Conservation (phyloP, 2,888 invertebrate species). For the Papilio gigon region DNA sequence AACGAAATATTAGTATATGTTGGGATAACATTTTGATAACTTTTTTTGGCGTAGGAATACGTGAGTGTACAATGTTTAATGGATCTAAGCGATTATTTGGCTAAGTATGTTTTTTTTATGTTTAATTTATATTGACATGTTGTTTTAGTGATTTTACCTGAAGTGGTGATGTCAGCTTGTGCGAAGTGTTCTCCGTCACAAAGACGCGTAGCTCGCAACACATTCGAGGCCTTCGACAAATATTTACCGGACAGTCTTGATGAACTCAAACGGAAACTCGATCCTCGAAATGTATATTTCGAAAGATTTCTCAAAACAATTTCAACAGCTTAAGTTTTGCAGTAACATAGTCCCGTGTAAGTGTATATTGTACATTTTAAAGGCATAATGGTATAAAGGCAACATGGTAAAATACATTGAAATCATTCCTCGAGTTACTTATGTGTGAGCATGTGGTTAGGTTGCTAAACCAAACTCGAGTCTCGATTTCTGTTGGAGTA, state of each 20-base stretch:
- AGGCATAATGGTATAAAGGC: too few species aligned
- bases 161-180: constrained; percentile 62
- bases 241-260: constrained; percentile 84
- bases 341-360: neutral
- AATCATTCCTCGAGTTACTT: neutral
- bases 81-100: neutral
- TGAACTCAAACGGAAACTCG: constrained; percentile 84
- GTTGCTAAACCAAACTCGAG: neutral
- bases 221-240: constrained; percentile 84
- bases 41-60: neutral
- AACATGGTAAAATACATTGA: neutral
- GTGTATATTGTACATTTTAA: neutral
- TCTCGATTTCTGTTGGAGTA: too few species aligned
- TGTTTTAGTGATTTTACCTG: constrained; percentile 60
- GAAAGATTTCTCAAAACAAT: constrained; percentile 70
- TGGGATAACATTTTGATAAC: too few species aligned
- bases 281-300: constrained; percentile 83
- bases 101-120: neutral
- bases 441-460: neutral
- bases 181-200: constrained; percentile 68
- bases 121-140: neutral
- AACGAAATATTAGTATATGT: too few species aligned
- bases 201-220: constrained; percentile 79
- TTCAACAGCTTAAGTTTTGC: constrained; percentile 46
- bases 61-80: neutral